These are phyloP conservation scores for Gymnoscopelus braueri DNA, from an alignment of 2,797 vertebrate species.

Conservation along the genomic window DNA sequence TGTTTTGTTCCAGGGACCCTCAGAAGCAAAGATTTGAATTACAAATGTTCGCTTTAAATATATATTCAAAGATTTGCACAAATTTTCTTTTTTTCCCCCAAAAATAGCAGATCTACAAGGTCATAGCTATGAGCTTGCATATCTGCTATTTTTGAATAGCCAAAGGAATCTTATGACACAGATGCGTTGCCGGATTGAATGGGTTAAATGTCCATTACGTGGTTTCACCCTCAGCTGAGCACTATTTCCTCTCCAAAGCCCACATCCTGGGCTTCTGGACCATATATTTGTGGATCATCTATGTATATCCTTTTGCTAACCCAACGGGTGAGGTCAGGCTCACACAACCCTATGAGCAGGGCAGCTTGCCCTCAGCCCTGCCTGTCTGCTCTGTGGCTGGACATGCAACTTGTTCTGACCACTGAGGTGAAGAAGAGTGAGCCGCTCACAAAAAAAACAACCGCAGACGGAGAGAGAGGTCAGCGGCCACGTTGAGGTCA, in stretches of 20 bases:
- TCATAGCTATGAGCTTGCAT: no score
- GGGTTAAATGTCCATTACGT: background rate
- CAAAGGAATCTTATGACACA: background rate
- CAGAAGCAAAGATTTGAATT: no score
- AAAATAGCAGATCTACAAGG: no score
- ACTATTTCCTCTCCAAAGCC: conserved; percentile 22
- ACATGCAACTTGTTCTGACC: conserved; percentile 37
- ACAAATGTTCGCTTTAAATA: no score
- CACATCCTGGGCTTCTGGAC: conserved; percentile 33
- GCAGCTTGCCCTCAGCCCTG: conserved; percentile 28
- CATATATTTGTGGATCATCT: conserved; percentile 56
- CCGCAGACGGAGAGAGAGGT: conserved; percentile 33
- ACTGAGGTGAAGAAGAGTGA: conserved; percentile 2
- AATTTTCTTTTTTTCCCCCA: no score
- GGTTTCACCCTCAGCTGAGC: background rate
- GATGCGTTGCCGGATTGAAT: background rate
- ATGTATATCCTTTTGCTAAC: conserved; percentile 50
- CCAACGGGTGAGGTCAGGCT: conserved; percentile 52
- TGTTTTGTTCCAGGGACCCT: no score
- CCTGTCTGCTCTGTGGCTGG: conserved; percentile 42
- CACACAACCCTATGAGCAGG: conserved; percentile 12
- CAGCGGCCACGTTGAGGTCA: conserved; percentile 21
- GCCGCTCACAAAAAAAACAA: conserved; percentile 10
- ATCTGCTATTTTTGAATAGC: background rate
- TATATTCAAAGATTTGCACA: no score